phyloP scores from a whole-genome alignment of 1,140 invertebrate species.

The Teleopsis dalmanni region DNA sequence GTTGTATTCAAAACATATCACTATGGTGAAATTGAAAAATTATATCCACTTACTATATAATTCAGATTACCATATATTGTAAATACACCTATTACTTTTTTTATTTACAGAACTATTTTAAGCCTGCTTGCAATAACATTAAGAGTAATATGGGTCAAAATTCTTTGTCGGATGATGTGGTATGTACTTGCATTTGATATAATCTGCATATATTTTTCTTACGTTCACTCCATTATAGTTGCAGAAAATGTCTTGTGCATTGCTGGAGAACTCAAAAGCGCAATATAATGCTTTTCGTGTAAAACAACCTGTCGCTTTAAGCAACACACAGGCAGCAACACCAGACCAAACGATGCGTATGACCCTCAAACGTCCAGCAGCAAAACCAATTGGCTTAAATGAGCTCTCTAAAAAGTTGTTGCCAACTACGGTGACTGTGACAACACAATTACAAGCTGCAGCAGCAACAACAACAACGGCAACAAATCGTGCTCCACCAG shows the following conservation, averaged over 20 bases:
- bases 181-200: constrained; percentile 5
- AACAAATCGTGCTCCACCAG: background rate
- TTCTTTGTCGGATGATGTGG: constrained; percentile 32
- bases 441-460: background rate
- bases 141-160: constrained; percentile 40
- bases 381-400: background rate
- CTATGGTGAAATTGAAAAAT: too few relatives aligned
- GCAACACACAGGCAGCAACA: constrained; percentile 15
- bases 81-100: too few relatives aligned
- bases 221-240: constrained; percentile 15
- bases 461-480: background rate
- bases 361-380: constrained; percentile 23
- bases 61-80: too few relatives aligned
- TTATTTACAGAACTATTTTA: constrained; percentile 32
- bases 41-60: too few relatives aligned
- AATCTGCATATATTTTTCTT: background rate
- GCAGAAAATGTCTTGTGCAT: constrained; percentile 39
- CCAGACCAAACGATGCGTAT: constrained; percentile 14
- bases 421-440: too few relatives aligned
- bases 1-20: too few relatives aligned
- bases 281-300: constrained; percentile 34
- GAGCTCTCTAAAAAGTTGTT: background rate
- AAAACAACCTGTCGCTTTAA: constrained; percentile 14
- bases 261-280: constrained; percentile 38
- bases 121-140: constrained; percentile 40